Evolutionary conservation across 2,888 invertebrate genomes (phyloP), one percentile per base, ranked within the genome.

Genomic region (Asteroscopus sphinx): DNA sequence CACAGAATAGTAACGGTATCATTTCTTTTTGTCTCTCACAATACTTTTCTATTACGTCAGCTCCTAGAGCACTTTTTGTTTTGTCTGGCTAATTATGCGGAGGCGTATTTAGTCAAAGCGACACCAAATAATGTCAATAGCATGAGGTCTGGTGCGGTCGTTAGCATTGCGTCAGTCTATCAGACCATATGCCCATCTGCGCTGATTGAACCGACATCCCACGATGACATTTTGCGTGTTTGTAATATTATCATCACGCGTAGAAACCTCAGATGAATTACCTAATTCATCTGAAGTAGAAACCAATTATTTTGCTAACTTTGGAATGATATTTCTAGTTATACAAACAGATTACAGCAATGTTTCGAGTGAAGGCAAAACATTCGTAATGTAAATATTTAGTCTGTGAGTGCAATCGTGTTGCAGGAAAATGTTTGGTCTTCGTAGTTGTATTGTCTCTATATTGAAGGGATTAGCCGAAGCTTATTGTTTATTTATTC

Each of bases 151-250:
- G 84, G 53, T 46, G 54, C 64, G 70, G 70, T 78, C 78, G 70
- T 80, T 76, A 77, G 63, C 57, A 64, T 82, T 78, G 73, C 85
- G 78, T 81, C 82, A 72, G 76, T 74, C 59, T 78, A 70, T 79
- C 81, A 72, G 66, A 72, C 80, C 80, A 81, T 76, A 82, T 81
- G 83, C 80, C 59, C 61, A 60, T 65, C 51, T 60, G 57, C 26
- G 47, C 44, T 76, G 58, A 78, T 76, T 64, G 52, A 65, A 62
- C 63, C 53, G 44, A 39, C 68, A 75, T 45, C 42, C 37, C 47
- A 49, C 58, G 59, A 52, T 62, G 33, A 45, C 35, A 67, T 60
- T 68, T 76, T 44, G 75, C 70, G 54, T 58, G 48, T 65, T 58
- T 53, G 46, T 53, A 49, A 28, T 3, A 35, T 39, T 11, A 52